These are phyloP conservation scores for Elaeidobius kamerunicus DNA, from an alignment of 2,888 invertebrate species.

Conservation along the genomic window DNA sequence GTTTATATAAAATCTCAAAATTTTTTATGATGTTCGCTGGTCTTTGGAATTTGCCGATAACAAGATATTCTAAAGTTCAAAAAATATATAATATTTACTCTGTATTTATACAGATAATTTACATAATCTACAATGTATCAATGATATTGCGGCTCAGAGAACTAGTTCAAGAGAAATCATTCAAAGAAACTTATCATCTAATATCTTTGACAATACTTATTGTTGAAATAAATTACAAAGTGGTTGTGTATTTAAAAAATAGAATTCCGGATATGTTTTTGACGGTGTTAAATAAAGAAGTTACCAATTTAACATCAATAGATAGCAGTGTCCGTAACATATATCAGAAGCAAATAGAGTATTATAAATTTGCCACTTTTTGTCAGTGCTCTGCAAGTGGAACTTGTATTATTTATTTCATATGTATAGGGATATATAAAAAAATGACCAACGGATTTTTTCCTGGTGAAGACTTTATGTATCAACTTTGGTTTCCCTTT, in stretches of 20 bases:
- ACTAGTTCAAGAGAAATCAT: no score
- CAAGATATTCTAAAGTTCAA: no score
- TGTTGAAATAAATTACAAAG: conserved; percentile 19
- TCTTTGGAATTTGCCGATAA: no score
- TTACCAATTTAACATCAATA: not conserved
- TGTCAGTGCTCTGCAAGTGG: conserved; percentile 11
- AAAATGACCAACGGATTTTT: not conserved
- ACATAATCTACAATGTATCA: conserved; percentile 3
- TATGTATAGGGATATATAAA: conserved; percentile 6
- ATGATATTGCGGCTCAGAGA: conserved; percentile 5
- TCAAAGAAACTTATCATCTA: conserved; percentile 2
- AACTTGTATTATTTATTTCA: conserved; percentile 4
- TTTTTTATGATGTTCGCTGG: no score
- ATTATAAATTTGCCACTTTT: conserved; percentile 13
- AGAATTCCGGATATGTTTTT: conserved; percentile 12
- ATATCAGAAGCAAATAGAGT: conserved; percentile 9
- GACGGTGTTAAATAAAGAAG: conserved; percentile 9
- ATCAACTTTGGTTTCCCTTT: conserved; percentile 21
- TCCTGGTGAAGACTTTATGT: conserved; percentile 21
- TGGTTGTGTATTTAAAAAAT: conserved; percentile 18
- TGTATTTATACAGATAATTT: conserved; percentile 1
- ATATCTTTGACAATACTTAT: conserved; percentile 14
- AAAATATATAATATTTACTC: conserved; percentile 6
- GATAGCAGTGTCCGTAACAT: not conserved
- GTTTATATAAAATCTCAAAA: no score